phyloP scores from a whole-genome alignment of 2,797 vertebrate species.

The Malurus leucopterus region DNA sequence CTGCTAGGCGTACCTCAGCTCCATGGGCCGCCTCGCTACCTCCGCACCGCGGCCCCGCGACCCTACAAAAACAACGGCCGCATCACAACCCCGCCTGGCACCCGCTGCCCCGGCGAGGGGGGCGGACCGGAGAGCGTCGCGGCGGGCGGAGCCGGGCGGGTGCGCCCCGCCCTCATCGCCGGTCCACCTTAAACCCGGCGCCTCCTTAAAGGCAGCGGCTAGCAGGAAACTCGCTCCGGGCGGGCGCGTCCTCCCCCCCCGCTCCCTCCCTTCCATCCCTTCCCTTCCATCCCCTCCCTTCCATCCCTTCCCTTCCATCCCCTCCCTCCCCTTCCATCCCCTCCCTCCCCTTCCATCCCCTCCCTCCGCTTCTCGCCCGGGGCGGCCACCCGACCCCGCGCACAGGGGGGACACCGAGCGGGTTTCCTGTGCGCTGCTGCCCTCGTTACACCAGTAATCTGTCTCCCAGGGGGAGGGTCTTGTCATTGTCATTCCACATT shows the following conservation, averaged over 20 bases:
- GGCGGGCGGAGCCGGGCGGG: not conserved
- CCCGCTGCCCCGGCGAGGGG: slow-evolving; percentile 72
- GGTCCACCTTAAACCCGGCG: slow-evolving; percentile 26
- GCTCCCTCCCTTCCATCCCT: not conserved
- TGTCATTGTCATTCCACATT: not conserved
- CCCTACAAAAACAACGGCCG: slow-evolving; percentile 92
- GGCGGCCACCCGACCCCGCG: not conserved
- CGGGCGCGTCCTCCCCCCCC: not conserved
- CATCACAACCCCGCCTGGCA: slow-evolving; percentile 78
- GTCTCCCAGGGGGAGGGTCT: not conserved
- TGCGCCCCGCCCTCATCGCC: not conserved
- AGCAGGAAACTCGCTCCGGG: slow-evolving; percentile 15
- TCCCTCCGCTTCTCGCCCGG: not conserved
- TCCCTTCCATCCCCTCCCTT: too few relatives aligned
- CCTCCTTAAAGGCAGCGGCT: slow-evolving; percentile 33
- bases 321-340: not conserved
- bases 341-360: not conserved
- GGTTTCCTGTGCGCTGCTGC: not conserved
- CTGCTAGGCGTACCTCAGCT: not conserved
- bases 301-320: not conserved
- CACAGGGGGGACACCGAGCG: not conserved
- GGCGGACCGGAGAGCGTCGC: not conserved
- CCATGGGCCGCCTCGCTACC: slow-evolving; percentile 55
- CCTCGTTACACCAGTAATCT: not conserved
- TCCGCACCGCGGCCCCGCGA: slow-evolving; percentile 86